Conservation (phyloP, 2,888 invertebrate species). For the Ecdyonurus torrentis region DNA sequence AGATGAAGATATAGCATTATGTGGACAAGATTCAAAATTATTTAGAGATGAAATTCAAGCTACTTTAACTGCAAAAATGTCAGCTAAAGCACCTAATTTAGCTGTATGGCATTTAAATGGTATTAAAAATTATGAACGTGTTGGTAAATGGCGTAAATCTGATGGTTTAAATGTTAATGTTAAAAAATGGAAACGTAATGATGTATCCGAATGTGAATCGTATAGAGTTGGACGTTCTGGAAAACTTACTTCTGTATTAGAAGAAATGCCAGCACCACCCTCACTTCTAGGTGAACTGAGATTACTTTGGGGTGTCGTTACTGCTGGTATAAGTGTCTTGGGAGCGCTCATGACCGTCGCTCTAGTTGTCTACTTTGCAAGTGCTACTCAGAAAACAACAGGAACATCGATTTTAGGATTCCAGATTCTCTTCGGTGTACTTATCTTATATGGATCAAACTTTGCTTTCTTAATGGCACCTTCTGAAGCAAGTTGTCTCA, state of each 20-base stretch:
- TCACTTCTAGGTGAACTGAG: conserved; percentile 20
- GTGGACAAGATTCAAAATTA: background rate
- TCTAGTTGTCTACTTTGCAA: background rate
- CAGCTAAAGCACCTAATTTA: background rate
- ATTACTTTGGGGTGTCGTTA: conserved; percentile 24
- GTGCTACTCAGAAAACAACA: conserved; percentile 9
- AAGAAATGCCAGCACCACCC: conserved; percentile 11
- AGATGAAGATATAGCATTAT: background rate
- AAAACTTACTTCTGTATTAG: background rate
- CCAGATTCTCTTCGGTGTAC: conserved; percentile 25
- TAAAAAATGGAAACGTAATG: background rate
- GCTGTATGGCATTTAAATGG: background rate
- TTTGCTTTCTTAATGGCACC: conserved; percentile 17
- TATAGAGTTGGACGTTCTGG: background rate
- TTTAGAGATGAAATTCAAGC: background rate
- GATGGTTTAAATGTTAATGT: background rate
- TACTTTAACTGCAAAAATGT: background rate
- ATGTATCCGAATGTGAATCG: background rate
- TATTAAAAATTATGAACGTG: background rate
- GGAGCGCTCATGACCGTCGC: conserved; percentile 24
- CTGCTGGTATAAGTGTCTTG: conserved; percentile 22
- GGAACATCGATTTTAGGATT: conserved; percentile 24
- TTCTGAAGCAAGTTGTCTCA: conserved; percentile 23
- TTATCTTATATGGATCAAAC: conserved; percentile 23
- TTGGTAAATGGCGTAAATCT: background rate